These are phyloP conservation scores for Epinotia demarniana DNA, from an alignment of 2,888 invertebrate genomes.

Conservation along the genomic window DNA sequence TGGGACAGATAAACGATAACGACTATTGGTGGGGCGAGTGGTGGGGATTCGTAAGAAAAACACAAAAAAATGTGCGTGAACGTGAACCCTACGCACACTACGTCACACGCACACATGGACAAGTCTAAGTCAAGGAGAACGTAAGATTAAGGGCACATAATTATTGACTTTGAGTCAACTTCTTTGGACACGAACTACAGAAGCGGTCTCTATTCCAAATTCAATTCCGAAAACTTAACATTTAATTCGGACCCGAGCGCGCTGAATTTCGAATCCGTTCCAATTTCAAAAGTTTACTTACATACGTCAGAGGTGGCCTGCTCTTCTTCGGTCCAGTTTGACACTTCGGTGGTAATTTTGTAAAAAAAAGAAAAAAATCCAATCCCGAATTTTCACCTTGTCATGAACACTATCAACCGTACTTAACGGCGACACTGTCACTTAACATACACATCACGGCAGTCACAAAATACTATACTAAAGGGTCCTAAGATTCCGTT, in stretches of 20 bases:
- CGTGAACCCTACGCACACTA: slow-evolving; percentile 72
- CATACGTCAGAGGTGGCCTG: slow-evolving; percentile 83
- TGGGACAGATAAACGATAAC: slow-evolving; percentile 80
- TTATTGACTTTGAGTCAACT: slow-evolving; percentile 53
- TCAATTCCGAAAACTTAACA: slow-evolving; percentile 11
- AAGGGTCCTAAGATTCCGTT: slow-evolving; percentile 80
- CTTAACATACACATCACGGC: slow-evolving; percentile 77
- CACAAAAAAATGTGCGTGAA: slow-evolving; percentile 78
- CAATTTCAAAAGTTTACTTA: slow-evolving; percentile 65
- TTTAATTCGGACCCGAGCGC: slow-evolving; percentile 15
- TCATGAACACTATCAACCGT: slow-evolving; percentile 72
- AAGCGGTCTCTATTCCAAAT: slow-evolving; percentile 26
- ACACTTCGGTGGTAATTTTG: slow-evolving; percentile 84
- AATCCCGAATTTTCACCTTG: slow-evolving; percentile 73
- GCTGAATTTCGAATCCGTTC: slow-evolving; percentile 22
- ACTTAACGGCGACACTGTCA: slow-evolving; percentile 74
- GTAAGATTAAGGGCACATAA: slow-evolving; percentile 70
- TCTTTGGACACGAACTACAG: slow-evolving; percentile 17
- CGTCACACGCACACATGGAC: slow-evolving; percentile 61
- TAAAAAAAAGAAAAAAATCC: slow-evolving; percentile 73
- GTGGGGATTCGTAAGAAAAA: slow-evolving; percentile 76
- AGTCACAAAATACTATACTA: slow-evolving; percentile 64
- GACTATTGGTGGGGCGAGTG: slow-evolving; percentile 72
- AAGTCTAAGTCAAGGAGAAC: slow-evolving; percentile 63
- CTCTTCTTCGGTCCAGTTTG: slow-evolving; percentile 83